Evolutionary conservation across 1,140 invertebrate species (phyloP), one percentile per base, ranked within the genome.

Genomic region (Aphelenchoides fujianensis): DNA sequence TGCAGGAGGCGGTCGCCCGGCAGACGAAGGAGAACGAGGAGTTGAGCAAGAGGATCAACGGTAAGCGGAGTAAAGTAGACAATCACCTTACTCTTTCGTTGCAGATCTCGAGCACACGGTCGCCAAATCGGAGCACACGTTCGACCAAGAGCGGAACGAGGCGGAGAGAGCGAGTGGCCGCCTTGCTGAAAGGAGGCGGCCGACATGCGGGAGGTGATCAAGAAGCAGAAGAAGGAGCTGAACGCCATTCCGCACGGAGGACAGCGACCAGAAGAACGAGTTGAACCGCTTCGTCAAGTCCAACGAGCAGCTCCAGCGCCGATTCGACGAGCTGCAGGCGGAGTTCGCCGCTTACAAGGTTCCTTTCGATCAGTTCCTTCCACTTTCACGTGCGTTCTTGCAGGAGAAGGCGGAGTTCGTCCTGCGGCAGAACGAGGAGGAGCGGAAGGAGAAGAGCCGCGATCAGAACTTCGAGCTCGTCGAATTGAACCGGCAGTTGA

Each of bases 291-390:
- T 59, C 5, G 5, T 7, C 5, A 59, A 59, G 23, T 59, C 36
- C 12, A 66, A 66, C 16, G 16, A 66, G 31, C 0, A 12, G 5
- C 9, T 70, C 1, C 57, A 70, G 34, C 31, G 35, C 19, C 27
- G 32, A 3, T 67, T 52, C 32, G 69, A 70, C 19, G 31, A 64
- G 3, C 34, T 70, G 2, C n/a, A 41, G 53, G 30, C 27, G 3
- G 69, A 70, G 36, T 55, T 69, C 32, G 23, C 31, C 16, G 52
- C 55, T 3, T 70, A 69, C 36, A 70, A 70, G 28, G 69, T 61
- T 3, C 69, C 59, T 70, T 27, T 23, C n/a, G 31, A 0, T 35
- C 54, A 23, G 67, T 3, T 66, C 37, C 28, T 41, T n/a, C n/a
- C 5, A 7, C 12, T 59, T 30, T 59, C 28, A 7, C 34, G 5